Conservation (phyloP, 2,113 vertebrate genomes). For the Garra rufa region DNA sequence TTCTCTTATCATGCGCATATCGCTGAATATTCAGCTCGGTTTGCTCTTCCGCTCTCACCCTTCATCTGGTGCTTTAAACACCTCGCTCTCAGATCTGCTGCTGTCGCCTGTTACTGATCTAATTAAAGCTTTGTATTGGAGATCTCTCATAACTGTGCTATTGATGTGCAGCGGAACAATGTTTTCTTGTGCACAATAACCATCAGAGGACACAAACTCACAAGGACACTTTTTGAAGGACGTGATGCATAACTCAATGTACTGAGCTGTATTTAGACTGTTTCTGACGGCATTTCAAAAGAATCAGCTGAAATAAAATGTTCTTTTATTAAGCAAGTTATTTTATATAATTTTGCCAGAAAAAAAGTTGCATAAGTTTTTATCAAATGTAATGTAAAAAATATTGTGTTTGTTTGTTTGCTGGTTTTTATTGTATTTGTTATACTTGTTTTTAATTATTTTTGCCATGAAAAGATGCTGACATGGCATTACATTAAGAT, state of each 20-base stretch:
- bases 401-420: no score
- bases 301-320: no score
- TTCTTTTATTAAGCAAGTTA: no score
- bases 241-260: not conserved
- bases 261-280: not conserved
- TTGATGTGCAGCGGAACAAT: not conserved
- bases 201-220: not conserved
- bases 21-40: not conserved
- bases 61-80: not conserved
- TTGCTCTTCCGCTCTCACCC: not conserved
- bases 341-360: no score
- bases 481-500: no score
- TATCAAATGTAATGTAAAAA: no score
- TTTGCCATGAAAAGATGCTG: no score
- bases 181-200: slow-evolving; percentile 6
- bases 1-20: not conserved
- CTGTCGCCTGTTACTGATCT: slow-evolving; percentile 1
- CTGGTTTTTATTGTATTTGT: no score
- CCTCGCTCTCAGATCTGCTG: not conserved
- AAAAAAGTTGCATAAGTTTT: no score
- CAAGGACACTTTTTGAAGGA: not conserved
- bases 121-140: not conserved
- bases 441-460: no score
- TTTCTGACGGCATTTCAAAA: no score
- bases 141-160: not conserved